Evolutionary conservation across 2,888 invertebrate species (phyloP), one percentile per base, ranked within the genome.

Genomic region (Melieria crassipennis): DNA sequence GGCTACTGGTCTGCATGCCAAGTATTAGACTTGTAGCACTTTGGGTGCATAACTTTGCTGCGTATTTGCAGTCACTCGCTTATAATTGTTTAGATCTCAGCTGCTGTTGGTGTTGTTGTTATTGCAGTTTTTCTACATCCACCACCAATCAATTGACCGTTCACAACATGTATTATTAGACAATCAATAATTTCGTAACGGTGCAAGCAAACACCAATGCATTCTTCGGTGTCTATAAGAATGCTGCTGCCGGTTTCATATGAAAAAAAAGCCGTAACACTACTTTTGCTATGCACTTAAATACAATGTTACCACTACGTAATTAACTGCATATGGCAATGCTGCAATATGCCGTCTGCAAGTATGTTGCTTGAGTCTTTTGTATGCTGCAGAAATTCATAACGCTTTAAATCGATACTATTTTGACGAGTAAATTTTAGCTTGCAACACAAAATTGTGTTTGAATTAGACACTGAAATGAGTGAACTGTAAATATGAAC

Each of bases 161-260:
- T 30, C 30, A 30, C 30, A 30, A 30, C 30, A 30, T 30, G 30
- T 30, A 30, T 30, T 30, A 74, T 75, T 75, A 76, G 75, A 77
- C 73, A 78, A 78, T 78, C 76, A 76, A 78, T 78, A 78, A 75
- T 75, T 75, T 75, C 75, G 73, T 78, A 78, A 78, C 76, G 78
- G 78, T 76, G 73, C 30, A 3, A 30, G 30, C 30, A 30, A 1
- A 30, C 10, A 10, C 11, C 30, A 30, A 30, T 30, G 30, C 30
- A 30, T 30, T 30, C 30, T 30, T 30, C 30, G 30, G 30, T 30
- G 30, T 30, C 30, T 30, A 30, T 2, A 30, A 30, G 30, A 30
- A 30, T 30, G 30, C 30, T 30, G 30, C 30, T 42, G 58, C 13
- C 45, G 10, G 11, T 42, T 42, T 43, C 4, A 52, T 5, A 52